Evolutionary conservation across 2,888 invertebrate species (phyloP).

Genomic region (Limnephilus marmoratus): DNA sequence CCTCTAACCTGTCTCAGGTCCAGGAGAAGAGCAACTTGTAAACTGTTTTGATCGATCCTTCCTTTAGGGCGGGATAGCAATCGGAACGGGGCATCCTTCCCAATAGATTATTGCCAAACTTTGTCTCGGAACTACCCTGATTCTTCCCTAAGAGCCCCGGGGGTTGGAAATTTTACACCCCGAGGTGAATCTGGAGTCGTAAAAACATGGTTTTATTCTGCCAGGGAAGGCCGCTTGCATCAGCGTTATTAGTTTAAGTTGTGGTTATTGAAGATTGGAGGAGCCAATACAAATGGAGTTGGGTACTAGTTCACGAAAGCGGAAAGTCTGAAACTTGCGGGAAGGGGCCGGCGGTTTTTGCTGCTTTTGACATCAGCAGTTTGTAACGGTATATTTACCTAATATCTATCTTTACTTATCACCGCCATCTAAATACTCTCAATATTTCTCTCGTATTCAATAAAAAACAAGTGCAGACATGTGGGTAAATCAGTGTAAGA

Average conservation of each 20-base stretch:
- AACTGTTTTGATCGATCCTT: conserved; percentile 18
- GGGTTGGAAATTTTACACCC: not conserved
- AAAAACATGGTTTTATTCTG: not conserved
- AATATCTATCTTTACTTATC: too few species aligned
- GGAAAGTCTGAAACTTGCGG: not conserved
- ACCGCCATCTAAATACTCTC: too few species aligned
- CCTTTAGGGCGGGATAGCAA: conserved; percentile 18
- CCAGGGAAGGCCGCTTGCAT: not conserved
- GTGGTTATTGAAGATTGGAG: not conserved
- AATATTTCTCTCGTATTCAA: too few species aligned
- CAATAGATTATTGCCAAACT: conserved; percentile 28
- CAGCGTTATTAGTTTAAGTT: not conserved
- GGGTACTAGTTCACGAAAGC: not conserved
- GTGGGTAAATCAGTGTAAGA: too few species aligned
- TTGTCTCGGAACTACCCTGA: conserved; percentile 7
- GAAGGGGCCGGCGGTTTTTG: not conserved
- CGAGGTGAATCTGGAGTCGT: not conserved
- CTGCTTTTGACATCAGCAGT: not conserved
- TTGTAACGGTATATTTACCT: too few species aligned
- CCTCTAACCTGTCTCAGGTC: not conserved
- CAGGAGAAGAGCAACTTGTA: not conserved
- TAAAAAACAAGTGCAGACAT: too few species aligned
- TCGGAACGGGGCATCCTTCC: conserved; percentile 14
- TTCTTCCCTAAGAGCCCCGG: not conserved
- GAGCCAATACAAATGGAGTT: not conserved